phyloP scores from a whole-genome alignment of 2,888 invertebrate species.

The Cryptus viduatorius region DNA sequence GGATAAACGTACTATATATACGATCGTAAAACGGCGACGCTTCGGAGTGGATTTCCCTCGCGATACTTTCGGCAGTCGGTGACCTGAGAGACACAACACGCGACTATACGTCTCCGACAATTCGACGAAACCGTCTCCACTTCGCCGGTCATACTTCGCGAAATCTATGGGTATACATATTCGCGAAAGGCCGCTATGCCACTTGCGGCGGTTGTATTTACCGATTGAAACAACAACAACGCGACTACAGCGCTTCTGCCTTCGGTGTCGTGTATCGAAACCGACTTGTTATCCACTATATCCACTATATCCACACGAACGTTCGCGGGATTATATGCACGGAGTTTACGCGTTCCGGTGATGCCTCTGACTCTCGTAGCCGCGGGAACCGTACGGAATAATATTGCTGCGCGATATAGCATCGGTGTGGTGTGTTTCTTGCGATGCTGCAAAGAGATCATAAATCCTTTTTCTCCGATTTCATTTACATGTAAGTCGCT shows the following conservation, averaged over 20 bases:
- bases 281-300: background rate
- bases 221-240: background rate
- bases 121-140: too few species aligned
- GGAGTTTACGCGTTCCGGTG: constrained; percentile 68
- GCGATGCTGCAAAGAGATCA: background rate
- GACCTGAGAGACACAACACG: constrained; percentile 32
- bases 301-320: constrained; percentile 21
- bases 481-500: background rate
- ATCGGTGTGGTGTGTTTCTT: background rate
- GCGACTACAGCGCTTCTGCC: background rate
- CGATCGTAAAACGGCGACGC: constrained; percentile 72
- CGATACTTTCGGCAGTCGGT: constrained; percentile 65
- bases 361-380: constrained; percentile 46
- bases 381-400: constrained; percentile 27
- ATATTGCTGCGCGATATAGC: background rate
- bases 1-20: constrained; percentile 46
- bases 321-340: constrained; percentile 27
- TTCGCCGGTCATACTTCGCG: too few species aligned
- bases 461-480: constrained; percentile 11
- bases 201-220: background rate
- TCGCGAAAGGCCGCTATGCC: constrained; percentile 50
- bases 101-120: too few species aligned
- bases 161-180: too few species aligned
- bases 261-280: constrained; percentile 51
- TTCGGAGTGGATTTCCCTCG: constrained; percentile 68